phyloP scores from a whole-genome alignment of 1,140 invertebrate species.

The Pseudachorutes palmiensis region DNA sequence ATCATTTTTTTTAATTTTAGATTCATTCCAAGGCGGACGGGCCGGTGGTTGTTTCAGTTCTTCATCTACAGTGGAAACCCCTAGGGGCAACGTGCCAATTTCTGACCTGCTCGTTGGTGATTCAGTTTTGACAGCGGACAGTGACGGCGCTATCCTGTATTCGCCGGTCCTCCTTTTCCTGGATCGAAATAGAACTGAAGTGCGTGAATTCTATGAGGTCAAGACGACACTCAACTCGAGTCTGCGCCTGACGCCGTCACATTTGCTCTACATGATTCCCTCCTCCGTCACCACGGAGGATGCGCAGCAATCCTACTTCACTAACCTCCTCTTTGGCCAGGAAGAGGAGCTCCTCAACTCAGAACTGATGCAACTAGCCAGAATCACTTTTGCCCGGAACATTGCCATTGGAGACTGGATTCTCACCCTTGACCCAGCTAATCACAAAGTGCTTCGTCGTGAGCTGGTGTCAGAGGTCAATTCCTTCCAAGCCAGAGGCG shows the following conservation, averaged over 20 bases:
- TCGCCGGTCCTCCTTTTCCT: constrained; percentile 84
- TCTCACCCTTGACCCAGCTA: constrained; percentile 43
- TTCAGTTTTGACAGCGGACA: constrained; percentile 63
- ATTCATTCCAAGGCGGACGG: constrained; percentile 77
- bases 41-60: constrained; percentile 71
- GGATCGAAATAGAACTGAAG: constrained; percentile 61
- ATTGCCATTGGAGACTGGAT: constrained; percentile 49
- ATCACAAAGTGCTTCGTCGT: constrained; percentile 45
- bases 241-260: constrained; percentile 73
- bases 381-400: constrained; percentile 53
- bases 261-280: constrained; percentile 57
- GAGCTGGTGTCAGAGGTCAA: constrained; percentile 38
- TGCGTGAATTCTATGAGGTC: constrained; percentile 61
- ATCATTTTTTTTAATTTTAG: constrained; percentile 53
- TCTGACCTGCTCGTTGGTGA: constrained; percentile 68
- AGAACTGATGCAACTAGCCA: constrained; percentile 27
- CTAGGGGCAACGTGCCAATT: constrained; percentile 49
- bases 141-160: constrained; percentile 58
- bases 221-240: constrained; percentile 58
- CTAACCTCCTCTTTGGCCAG: not conserved
- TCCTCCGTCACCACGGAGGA: not conserved
- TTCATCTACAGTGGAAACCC: constrained; percentile 53
- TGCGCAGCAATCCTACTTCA: not conserved
- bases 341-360: not conserved
- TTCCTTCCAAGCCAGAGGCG: constrained; percentile 55